Evolutionary conservation across 2,888 invertebrate genomes (phyloP), one percentile per base, ranked within the genome.

Genomic region (Diarsia mendica): DNA sequence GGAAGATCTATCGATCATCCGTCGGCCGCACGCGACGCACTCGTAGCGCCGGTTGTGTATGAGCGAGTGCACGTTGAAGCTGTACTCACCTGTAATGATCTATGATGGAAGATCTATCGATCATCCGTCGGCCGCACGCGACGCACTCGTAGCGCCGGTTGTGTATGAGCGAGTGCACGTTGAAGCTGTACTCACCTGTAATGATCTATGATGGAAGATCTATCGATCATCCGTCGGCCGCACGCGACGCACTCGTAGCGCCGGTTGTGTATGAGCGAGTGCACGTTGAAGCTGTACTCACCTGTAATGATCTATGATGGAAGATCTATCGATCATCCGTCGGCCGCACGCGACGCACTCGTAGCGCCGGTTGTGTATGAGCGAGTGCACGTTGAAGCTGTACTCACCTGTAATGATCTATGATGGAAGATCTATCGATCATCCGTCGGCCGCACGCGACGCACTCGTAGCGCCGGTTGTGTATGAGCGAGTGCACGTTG

Each of bases 1-100:
- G 33, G 94, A 93, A 0, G 89, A 78, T 0, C 93, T 79, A 87
- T 96, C 96, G 28, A 89, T 90, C 96, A 96, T 96, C 0, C 93
- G 80, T 0, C 94, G 83, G 0, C 90, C 92, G 78, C 96, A 96
- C 28, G 87, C 83, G 3, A 89, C 75, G 61, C 96, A 96, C 83
- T 96, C 95, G 87, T 93, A 96, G 0, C 95, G 88, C 0, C 92
- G 86, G 74, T 94, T 95, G 91, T 96, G 96, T 18, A 95, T 95
- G 3, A 92, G 79, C 0, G 91, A 86, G 87, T 96, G 96, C 2
- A 95, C 95, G 58, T 90, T 91, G 70, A 82, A 89, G n/a, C 95
- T 94, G 88, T 95, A 94, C 28, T 28, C 28, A 28, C 28, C 28
- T 28, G 28, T 28, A 28, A 28, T 28, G 55, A 55, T 95, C 93